These are phyloP conservation scores for Lasioglossum vierecki DNA, from an alignment of 2,888 invertebrate genomes.

Conservation along the genomic window DNA sequence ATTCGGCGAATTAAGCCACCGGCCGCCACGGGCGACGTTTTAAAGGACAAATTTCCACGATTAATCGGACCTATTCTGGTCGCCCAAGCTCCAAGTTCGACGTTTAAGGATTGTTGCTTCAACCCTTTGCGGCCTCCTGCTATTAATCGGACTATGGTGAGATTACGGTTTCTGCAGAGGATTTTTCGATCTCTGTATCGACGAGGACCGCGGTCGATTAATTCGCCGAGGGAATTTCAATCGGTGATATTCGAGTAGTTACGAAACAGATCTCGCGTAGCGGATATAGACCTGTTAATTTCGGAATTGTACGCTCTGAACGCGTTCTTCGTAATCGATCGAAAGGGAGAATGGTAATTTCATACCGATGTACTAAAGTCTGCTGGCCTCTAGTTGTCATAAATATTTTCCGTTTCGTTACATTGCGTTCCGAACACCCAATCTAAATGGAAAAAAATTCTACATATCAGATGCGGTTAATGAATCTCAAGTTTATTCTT, in stretches of 20 bases:
- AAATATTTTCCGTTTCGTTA: background rate
- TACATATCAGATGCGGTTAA: too few species aligned
- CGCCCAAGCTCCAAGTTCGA: background rate
- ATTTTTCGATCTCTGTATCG: background rate
- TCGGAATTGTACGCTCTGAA: background rate
- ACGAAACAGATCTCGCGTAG: background rate
- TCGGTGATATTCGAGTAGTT: background rate
- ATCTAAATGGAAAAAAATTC: too few species aligned
- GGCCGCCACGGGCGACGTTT: constrained; percentile 12
- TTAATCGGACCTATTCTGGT: constrained; percentile 22
- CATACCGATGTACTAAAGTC: background rate
- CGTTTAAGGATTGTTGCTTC: constrained; percentile 14
- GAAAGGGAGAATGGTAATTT: too few species aligned
- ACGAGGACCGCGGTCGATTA: background rate
- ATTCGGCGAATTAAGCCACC: constrained; percentile 29
- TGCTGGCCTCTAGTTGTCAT: background rate
- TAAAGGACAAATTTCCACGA: constrained; percentile 37
- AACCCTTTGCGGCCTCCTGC: constrained; percentile 21
- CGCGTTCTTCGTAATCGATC: background rate
- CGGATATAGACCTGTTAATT: background rate
- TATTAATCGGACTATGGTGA: background rate
- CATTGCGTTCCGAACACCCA: background rate
- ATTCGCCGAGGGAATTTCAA: background rate
- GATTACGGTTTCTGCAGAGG: background rate
- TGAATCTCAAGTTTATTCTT: too few species aligned